These are phyloP conservation scores for Cervus canadensis DNA, from an alignment of 2,113 vertebrate species.

Conservation along the genomic window DNA sequence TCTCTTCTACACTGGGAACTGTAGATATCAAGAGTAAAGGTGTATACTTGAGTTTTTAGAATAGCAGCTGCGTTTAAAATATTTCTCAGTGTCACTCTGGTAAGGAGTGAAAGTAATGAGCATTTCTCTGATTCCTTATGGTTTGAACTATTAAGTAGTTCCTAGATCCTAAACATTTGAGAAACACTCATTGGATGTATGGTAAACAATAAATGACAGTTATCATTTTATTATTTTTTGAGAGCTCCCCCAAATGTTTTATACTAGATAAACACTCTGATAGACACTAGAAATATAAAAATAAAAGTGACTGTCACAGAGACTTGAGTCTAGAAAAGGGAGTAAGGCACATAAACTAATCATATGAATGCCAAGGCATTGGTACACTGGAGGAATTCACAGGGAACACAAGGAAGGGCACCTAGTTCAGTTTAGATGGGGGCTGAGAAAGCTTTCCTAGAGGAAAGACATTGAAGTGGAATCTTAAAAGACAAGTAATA, in stretches of 20 bases:
- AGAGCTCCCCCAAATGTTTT: background rate
- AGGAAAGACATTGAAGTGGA: background rate
- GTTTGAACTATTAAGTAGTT: background rate
- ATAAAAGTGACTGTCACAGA: background rate
- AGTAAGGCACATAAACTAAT: background rate
- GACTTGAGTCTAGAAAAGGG: background rate
- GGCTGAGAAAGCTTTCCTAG: background rate
- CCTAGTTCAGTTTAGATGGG: background rate
- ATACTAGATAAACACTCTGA: background rate
- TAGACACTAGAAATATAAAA: background rate
- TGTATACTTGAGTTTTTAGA: background rate
- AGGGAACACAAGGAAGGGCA: background rate
- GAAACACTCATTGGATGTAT: background rate
- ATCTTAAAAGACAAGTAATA: background rate
- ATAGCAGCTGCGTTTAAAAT: background rate
- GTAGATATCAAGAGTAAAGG: background rate
- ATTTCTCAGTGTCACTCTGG: background rate
- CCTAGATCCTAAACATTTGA: background rate
- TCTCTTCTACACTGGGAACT: background rate
- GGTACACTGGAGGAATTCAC: background rate
- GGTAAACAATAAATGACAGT: background rate
- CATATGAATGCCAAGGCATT: background rate
- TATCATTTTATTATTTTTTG: background rate
- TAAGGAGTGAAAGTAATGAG: background rate
- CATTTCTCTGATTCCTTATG: background rate